These are phyloP conservation scores for Geococcyx californianus DNA, from an alignment of 2,113 vertebrate species.

Conservation along the genomic window DNA sequence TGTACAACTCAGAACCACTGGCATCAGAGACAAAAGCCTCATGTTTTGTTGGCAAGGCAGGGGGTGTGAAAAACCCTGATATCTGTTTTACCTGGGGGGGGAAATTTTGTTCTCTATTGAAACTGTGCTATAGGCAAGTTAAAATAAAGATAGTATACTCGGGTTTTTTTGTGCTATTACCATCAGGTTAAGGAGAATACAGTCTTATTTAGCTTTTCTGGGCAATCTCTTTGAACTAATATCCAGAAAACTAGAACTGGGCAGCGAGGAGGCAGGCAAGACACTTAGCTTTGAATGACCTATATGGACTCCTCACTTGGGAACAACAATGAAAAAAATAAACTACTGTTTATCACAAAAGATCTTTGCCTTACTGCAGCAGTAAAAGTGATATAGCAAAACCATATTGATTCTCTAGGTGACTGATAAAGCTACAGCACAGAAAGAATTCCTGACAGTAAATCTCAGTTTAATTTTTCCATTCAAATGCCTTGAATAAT, in stretches of 20 bases:
- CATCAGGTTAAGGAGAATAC: not conserved
- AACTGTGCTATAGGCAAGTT: not conserved
- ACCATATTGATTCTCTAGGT: slow-evolving; percentile 52
- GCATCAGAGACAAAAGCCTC: slow-evolving; percentile 37
- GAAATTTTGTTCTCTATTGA: not conserved
- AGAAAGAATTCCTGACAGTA: slow-evolving; percentile 25
- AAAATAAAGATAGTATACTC: not conserved
- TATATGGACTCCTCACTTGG: not conserved
- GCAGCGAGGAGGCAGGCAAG: not conserved
- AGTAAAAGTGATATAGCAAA: slow-evolving; percentile 26
- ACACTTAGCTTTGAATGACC: slow-evolving; percentile 32
- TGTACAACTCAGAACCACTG: slow-evolving; percentile 17
- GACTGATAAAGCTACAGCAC: slow-evolving; percentile 28
- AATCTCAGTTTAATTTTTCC: slow-evolving; percentile 61
- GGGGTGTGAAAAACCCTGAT: not conserved
- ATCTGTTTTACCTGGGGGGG: not conserved
- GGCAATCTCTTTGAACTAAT: slow-evolving; percentile 31
- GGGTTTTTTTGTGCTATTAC: not conserved
- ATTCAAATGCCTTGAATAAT: slow-evolving; percentile 40
- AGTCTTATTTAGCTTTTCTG: not conserved
- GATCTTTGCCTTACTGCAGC: slow-evolving; percentile 29
- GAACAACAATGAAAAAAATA: slow-evolving; percentile 28
- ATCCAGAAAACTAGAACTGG: slow-evolving; percentile 7
- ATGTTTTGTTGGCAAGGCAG: slow-evolving; percentile 9
- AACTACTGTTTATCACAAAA: slow-evolving; percentile 32